Percentiles rank a stretch among this genome's conserved stretches.
Evolutionary conservation across 2,797 vertebrate species (phyloP).

Genomic region (Tragopan temminckii): DNA sequence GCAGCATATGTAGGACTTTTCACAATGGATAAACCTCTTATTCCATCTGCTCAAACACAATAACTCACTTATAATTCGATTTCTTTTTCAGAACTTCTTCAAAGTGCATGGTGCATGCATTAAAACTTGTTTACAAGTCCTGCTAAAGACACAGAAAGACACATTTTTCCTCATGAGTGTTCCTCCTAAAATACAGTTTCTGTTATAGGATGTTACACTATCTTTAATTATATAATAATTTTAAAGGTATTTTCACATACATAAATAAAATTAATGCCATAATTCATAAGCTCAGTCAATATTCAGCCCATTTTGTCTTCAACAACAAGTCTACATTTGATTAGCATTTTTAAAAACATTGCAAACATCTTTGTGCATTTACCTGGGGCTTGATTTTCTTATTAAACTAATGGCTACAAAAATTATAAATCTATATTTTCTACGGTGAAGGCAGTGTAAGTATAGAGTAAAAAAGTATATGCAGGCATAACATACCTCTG

Average conservation of each 20-base stretch:
- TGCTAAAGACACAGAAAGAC: background rate
- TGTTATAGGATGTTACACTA: background rate
- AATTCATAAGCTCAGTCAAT: background rate
- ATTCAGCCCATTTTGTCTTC: background rate
- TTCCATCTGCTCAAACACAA: background rate
- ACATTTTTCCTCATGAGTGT: background rate
- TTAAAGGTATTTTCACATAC: background rate
- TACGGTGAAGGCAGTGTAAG: background rate
- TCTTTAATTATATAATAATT: background rate
- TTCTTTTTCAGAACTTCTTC: background rate
- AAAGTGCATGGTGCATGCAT: fast-evolving
- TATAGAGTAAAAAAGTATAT: background rate
- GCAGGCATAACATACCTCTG: background rate
- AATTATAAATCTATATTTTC: background rate
- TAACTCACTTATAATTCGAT: background rate
- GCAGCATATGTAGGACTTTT: background rate
- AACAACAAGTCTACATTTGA: background rate
- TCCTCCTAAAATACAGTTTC: background rate
- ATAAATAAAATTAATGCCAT: background rate
- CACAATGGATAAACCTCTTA: background rate
- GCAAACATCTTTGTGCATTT: background rate
- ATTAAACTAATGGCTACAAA: background rate
- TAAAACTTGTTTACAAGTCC: background rate
- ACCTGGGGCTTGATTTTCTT: background rate
- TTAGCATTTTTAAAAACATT: background rate